Conservation (phyloP, 1,140 invertebrate species). For the Glossosoma conforme region DNA sequence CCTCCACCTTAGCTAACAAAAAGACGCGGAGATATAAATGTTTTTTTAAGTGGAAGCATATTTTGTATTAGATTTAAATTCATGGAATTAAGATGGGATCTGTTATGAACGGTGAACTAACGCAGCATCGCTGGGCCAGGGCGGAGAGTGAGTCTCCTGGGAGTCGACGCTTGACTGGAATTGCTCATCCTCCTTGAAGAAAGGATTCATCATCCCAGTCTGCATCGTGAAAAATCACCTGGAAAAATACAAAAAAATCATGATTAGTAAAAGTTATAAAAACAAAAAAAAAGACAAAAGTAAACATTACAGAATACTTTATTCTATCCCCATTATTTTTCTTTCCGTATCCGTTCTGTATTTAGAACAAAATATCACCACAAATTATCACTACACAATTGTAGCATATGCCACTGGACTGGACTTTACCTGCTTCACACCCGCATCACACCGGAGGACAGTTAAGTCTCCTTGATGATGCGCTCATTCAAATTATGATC, state of each 20-base stretch:
- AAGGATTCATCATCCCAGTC: constrained; percentile 19
- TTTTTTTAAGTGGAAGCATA: neutral
- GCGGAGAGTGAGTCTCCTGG: constrained; percentile 8
- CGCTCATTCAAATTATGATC: too few species aligned
- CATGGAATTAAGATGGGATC: constrained; percentile 1
- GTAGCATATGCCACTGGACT: too few species aligned
- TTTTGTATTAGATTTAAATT: neutral
- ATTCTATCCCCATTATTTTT: too few species aligned
- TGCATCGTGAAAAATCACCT: constrained; percentile 14
- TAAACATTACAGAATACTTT: too few species aligned
- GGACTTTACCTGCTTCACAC: too few species aligned
- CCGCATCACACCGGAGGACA: too few species aligned
- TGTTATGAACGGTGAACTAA: constrained; percentile 7
- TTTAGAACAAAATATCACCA: too few species aligned
- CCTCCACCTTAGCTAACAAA: neutral
- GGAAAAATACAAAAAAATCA: constrained; percentile 2
- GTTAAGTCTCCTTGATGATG: too few species aligned
- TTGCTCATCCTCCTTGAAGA: constrained; percentile 24
- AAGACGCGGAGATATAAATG: neutral
- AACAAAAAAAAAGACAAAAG: too few species aligned
- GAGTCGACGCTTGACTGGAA: constrained; percentile 9
- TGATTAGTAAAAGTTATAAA: too few species aligned
- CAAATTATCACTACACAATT: too few species aligned
- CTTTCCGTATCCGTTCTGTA: too few species aligned
- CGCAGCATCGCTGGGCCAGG: constrained; percentile 8